Evolutionary conservation across 2,797 vertebrate species (phyloP).

Genomic region (Pseudomugil tenellus): DNA sequence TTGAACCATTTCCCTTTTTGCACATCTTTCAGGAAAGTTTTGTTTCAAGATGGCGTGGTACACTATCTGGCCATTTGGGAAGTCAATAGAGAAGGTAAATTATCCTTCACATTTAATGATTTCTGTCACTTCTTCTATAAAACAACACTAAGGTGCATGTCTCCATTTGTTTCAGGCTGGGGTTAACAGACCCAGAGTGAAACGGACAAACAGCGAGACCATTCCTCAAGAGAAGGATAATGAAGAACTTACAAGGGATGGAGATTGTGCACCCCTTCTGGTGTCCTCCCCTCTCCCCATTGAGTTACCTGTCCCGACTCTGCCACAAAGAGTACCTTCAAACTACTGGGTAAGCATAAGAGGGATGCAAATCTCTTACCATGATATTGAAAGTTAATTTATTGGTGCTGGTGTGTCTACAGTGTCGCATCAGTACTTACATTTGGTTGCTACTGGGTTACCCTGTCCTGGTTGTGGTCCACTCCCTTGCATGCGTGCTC

Average conservation of each 20-base stretch:
- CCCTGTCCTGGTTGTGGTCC: constrained; percentile 79
- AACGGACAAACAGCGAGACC: constrained; percentile 58
- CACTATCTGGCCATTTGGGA: constrained; percentile 90
- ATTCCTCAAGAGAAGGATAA: constrained; percentile 60
- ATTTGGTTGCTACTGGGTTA: constrained; percentile 84
- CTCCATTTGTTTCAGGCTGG: constrained; percentile 48
- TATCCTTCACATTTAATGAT: background rate
- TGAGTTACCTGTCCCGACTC: constrained; percentile 52
- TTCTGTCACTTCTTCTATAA: background rate
- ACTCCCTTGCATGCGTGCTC: constrained; percentile 81
- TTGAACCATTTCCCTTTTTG: background rate
- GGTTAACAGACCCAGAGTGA: constrained; percentile 46
- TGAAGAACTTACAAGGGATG: constrained; percentile 60
- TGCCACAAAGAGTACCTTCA: constrained; percentile 12
- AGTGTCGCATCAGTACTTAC: constrained; percentile 67
- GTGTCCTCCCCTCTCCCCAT: constrained; percentile 35
- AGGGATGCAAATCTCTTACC: background rate
- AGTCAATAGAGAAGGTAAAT: constrained; percentile 82
- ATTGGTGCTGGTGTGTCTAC: constrained; percentile 3
- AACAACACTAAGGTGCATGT: background rate
- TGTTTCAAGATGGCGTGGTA: constrained; percentile 81
- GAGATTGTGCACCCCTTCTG: constrained; percentile 60
- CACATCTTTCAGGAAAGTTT: constrained; percentile 76
- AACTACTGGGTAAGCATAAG: constrained; percentile 81
- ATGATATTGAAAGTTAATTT: background rate